Percentiles rank a stretch among this genome's conserved stretches.
Conservation (phyloP, 2,113 vertebrate genomes). For the Calidris pygmaea region DNA sequence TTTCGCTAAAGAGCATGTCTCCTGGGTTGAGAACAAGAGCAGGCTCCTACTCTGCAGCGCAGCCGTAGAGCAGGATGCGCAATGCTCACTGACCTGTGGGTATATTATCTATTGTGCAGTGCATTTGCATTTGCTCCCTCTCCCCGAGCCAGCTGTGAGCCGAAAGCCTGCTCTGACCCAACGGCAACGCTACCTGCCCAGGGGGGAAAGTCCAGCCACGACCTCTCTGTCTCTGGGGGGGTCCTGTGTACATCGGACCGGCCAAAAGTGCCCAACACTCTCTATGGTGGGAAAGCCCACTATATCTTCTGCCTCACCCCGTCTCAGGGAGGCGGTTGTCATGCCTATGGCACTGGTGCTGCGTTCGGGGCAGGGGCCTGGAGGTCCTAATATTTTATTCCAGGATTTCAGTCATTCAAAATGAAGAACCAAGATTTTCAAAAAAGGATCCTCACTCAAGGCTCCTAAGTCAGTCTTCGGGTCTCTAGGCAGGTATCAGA, state of each 20-base stretch:
- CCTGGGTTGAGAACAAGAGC: background rate
- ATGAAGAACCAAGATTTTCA: background rate
- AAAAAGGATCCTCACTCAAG: background rate
- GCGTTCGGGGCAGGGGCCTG: background rate
- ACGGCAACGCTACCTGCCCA: background rate
- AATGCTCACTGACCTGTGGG: slow-evolving; percentile 40
- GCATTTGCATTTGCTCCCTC: background rate
- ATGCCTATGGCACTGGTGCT: background rate
- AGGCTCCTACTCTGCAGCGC: background rate
- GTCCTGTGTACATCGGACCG: fast-evolving
- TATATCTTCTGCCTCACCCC: background rate
- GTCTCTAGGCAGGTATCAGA: background rate
- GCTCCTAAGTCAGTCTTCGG: background rate
- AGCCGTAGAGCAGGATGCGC: background rate
- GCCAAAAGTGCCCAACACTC: background rate
- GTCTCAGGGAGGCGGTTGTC: background rate
- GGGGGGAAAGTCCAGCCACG: background rate
- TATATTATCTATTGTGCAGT: background rate
- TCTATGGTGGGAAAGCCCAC: background rate
- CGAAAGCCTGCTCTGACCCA: background rate
- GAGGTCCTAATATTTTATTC: background rate
- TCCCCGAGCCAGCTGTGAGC: background rate
- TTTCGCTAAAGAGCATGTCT: slow-evolving; percentile 17
- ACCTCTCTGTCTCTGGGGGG: background rate
- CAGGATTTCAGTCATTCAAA: background rate